A percentile compares a stretch with the other conserved stretches of the same genome.
Conservation (phyloP, 2,113 vertebrate genomes). For the Ptychochromis oligacanthus region DNA sequence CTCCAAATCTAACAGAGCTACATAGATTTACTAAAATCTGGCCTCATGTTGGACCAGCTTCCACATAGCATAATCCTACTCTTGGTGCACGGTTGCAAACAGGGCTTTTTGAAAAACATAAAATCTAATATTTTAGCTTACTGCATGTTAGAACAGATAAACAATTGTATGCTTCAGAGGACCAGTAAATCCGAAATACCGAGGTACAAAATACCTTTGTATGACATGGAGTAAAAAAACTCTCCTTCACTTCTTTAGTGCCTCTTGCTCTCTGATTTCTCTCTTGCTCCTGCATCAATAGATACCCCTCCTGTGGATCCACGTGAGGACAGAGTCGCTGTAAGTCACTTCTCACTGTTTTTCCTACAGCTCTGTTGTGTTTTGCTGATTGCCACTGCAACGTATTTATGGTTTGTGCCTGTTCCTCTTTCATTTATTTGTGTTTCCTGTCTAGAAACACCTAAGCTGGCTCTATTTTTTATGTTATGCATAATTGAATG, state of each 20-base stretch:
- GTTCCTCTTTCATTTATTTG: constrained; percentile 1
- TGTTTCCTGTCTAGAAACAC: constrained; percentile 13
- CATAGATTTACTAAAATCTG: not conserved
- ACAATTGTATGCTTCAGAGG: not conserved
- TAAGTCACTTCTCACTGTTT: constrained; percentile 79
- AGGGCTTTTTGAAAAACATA: not conserved
- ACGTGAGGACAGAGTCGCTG: constrained; percentile 91
- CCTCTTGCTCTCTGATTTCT: not conserved
- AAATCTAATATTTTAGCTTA: not conserved
- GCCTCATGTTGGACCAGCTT: not conserved
- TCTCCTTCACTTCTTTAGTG: not conserved
- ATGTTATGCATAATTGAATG: constrained; percentile 20
- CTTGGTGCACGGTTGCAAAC: not conserved
- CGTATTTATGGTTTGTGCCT: not conserved
- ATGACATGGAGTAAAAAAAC: not conserved
- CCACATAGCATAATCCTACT: not conserved
- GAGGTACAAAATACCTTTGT: not conserved
- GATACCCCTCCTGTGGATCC: constrained; percentile 84
- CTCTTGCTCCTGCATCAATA: constrained; percentile 58
- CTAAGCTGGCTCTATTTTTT: not conserved
- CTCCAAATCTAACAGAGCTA: not conserved
- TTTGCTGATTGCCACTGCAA: not conserved
- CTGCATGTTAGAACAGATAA: not conserved
- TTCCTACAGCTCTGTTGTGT: not conserved
- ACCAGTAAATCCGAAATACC: not conserved